phyloP scores from a whole-genome alignment of 2,113 vertebrate species.

The Patagioenas fasciata region DNA sequence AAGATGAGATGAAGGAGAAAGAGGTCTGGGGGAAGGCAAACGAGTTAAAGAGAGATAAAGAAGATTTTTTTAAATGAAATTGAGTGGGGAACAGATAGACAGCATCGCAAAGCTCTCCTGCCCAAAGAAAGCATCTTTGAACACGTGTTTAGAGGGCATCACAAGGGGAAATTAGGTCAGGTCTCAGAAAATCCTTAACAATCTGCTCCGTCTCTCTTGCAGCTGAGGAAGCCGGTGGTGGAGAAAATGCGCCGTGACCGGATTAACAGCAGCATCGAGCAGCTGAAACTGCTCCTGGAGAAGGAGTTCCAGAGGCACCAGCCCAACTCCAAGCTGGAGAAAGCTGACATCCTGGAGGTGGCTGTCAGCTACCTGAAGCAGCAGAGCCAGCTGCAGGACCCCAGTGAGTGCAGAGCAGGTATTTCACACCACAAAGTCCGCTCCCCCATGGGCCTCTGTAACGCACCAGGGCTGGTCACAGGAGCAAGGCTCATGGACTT shows the following conservation, averaged over 20 bases:
- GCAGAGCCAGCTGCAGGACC: conserved; percentile 56
- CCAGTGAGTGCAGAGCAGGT: conserved; percentile 8
- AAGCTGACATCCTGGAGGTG: conserved; percentile 85
- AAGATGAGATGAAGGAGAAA: not conserved
- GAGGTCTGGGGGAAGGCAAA: not conserved
- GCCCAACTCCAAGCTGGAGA: conserved; percentile 76
- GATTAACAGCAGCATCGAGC: conserved; percentile 88
- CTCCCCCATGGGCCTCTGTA: accelerated
- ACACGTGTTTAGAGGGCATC: not conserved
- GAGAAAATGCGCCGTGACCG: conserved; percentile 89
- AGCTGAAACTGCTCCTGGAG: conserved; percentile 77
- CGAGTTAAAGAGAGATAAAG: not conserved
- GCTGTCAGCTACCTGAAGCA: conserved; percentile 82
- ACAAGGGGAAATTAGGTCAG: not conserved
- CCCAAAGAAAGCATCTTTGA: not conserved
- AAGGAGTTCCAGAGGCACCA: conserved; percentile 69
- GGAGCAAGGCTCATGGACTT: not conserved
- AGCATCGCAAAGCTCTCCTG: not conserved
- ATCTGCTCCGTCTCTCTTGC: not conserved
- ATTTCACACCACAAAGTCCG: not conserved
- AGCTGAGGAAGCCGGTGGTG: conserved; percentile 87
- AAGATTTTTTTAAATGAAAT: not conserved
- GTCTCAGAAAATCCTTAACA: not conserved
- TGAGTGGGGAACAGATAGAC: not conserved
- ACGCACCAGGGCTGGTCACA: not conserved